Percentiles rank a stretch among this genome's conserved stretches.
Evolutionary conservation across 2,113 vertebrate species (phyloP).

Genomic region (Upupa epops): DNA sequence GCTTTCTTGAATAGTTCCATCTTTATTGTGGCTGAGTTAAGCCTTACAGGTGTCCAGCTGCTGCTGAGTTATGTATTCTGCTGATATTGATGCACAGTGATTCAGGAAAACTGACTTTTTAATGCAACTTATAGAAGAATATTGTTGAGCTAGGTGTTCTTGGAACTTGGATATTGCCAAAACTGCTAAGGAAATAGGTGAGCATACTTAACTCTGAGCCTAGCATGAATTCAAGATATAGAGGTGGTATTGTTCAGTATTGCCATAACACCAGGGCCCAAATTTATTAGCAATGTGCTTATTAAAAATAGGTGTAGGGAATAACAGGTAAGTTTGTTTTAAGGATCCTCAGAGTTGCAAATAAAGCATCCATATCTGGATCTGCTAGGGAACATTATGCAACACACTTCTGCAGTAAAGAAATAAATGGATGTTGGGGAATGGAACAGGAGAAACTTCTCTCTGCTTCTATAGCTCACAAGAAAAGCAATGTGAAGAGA

Average conservation of each 20-base stretch:
- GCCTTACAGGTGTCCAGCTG: not conserved
- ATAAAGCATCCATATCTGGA: not conserved
- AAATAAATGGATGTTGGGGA: not conserved
- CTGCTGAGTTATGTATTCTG: not conserved
- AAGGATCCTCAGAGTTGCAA: not conserved
- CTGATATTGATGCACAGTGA: not conserved
- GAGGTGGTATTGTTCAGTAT: not conserved
- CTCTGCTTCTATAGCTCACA: not conserved
- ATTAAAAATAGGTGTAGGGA: not conserved
- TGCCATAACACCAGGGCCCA: not conserved
- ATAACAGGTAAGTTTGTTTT: not conserved
- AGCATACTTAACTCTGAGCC: not conserved
- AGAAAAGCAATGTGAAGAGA: rapidly evolving
- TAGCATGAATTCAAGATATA: not conserved
- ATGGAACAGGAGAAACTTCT: not conserved
- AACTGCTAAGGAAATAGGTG: not conserved
- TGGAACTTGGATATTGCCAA: not conserved
- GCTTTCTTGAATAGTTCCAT: not conserved
- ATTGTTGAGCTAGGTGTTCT: not conserved
- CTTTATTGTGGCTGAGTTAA: not conserved
- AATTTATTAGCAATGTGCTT: not conserved
- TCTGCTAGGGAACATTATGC: not conserved
- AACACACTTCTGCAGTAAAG: not conserved
- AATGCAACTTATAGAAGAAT: not conserved
- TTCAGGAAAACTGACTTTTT: not conserved